Evolutionary conservation across 1,140 invertebrate species (phyloP).

Genomic region (Bombyx mandarina): DNA sequence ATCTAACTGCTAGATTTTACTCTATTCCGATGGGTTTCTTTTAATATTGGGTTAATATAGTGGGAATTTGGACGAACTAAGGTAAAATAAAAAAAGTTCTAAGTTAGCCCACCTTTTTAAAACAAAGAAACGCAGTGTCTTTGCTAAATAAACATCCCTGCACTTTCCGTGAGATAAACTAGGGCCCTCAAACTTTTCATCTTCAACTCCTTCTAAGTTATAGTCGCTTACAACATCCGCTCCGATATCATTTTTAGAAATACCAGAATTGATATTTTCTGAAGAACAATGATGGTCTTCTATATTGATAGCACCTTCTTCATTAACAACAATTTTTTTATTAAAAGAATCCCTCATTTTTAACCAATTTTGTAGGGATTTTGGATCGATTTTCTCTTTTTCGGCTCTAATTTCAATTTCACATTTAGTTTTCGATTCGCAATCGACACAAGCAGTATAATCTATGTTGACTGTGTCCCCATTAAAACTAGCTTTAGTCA

Average conservation of each 20-base stretch:
- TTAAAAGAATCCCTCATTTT: constrained; percentile 47
- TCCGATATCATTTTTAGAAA: constrained; percentile 2
- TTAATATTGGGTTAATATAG: too few relatives aligned
- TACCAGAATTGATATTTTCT: constrained; percentile 1
- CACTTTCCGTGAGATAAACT: constrained; percentile 30
- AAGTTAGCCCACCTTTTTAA: constrained; percentile 28
- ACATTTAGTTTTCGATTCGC: constrained; percentile 35
- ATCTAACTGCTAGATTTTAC: too few relatives aligned
- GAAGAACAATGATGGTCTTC: constrained; percentile 20
- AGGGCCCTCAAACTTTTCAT: constrained; percentile 20
- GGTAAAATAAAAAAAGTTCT: too few relatives aligned
- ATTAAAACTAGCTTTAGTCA: constrained; percentile 39
- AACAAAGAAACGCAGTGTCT: constrained; percentile 41
- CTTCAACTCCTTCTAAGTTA: constrained; percentile 1
- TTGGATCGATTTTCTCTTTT: constrained; percentile 23
- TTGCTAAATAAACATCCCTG: constrained; percentile 35
- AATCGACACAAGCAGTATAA: constrained; percentile 36
- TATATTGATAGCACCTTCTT: constrained; percentile 42
- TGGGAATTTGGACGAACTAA: too few relatives aligned
- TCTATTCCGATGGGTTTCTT: too few relatives aligned
- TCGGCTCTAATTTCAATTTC: constrained; percentile 36
- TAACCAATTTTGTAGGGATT: constrained; percentile 36
- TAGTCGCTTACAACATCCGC: constrained; percentile 2
- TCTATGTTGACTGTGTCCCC: constrained; percentile 35
- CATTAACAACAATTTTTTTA: constrained; percentile 42